A percentile compares a stretch with the other conserved stretches of the same genome.
Conservation (phyloP, 2,797 vertebrate genomes). For the Potorous gilbertii region DNA sequence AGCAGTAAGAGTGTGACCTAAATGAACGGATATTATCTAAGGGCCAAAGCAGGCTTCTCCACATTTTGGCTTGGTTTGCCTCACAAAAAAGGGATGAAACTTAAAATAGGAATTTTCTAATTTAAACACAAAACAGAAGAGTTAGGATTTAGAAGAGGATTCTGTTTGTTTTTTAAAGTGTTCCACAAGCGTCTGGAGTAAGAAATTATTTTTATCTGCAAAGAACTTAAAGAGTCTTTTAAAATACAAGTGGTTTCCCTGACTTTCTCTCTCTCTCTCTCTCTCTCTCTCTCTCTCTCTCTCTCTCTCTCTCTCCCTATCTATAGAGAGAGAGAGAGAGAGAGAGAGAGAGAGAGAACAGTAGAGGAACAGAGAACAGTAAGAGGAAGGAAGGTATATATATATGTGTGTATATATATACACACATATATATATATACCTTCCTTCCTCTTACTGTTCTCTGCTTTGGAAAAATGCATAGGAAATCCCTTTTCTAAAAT, state of each 20-base stretch:
- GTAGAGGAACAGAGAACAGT: no score
- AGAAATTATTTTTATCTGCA: conserved; percentile 54
- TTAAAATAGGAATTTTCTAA: conserved; percentile 49
- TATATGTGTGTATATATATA: not conserved
- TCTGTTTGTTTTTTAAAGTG: not conserved
- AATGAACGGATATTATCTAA: conserved; percentile 52
- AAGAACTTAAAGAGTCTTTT: conserved; percentile 13
- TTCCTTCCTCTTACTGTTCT: conserved; percentile 28
- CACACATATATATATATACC: no score
- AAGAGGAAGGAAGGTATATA: no score
- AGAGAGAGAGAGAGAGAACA: no score
- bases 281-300: no score
- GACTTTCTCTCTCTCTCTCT: no score
- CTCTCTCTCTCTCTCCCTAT: no score
- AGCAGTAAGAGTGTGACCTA: conserved; percentile 43
- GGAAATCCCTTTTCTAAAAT: conserved; percentile 52
- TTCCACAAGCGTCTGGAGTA: not conserved
- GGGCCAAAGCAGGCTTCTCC: conserved; percentile 32
- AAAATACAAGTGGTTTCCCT: conserved; percentile 36
- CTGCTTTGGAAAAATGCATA: conserved; percentile 44
- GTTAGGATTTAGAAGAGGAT: conserved; percentile 30
- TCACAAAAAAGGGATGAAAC: conserved; percentile 28
- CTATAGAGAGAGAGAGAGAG: no score
- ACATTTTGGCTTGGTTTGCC: conserved; percentile 38
- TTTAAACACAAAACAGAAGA: conserved; percentile 20